Evolutionary conservation across 2,888 invertebrate species (phyloP).

Genomic region (Netelia fuscicornis): DNA sequence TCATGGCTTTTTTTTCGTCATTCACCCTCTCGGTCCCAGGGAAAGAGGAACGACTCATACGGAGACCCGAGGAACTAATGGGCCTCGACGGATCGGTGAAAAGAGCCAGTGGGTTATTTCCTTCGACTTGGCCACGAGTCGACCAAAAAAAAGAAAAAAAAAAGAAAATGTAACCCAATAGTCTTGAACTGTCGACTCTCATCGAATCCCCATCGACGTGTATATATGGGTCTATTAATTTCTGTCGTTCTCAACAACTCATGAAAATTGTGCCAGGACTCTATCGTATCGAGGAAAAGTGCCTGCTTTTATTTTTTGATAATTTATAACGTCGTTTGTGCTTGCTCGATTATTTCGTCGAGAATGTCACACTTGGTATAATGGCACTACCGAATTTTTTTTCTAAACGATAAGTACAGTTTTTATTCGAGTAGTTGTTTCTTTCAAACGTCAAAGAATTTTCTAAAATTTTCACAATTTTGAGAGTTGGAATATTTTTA

Average conservation of each 20-base stretch:
- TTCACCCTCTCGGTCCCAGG: slow-evolving; percentile 47
- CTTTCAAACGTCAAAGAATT: too few relatives aligned
- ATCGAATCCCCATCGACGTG: slow-evolving; percentile 29
- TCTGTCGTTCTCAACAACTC: slow-evolving; percentile 45
- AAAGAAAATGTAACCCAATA: slow-evolving; percentile 58
- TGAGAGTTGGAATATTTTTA: too few relatives aligned
- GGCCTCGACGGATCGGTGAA: slow-evolving; percentile 66
- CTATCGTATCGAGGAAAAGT: too few relatives aligned
- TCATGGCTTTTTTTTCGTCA: slow-evolving; percentile 61
- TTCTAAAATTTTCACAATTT: too few relatives aligned
- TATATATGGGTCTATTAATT: slow-evolving; percentile 29
- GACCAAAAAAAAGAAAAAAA: slow-evolving; percentile 20
- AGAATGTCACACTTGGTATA: neutral
- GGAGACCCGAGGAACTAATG: slow-evolving; percentile 64
- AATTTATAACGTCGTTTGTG: slow-evolving; percentile 8
- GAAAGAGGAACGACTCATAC: slow-evolving; percentile 35
- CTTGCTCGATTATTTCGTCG: neutral
- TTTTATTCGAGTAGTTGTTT: too few relatives aligned
- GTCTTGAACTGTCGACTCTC: slow-evolving; percentile 52
- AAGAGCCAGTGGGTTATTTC: slow-evolving; percentile 47
- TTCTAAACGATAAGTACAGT: too few relatives aligned
- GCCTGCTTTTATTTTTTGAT: slow-evolving; percentile 13
- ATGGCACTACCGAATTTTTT: slow-evolving; percentile 25
- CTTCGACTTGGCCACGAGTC: slow-evolving; percentile 43
- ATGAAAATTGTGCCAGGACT: slow-evolving; percentile 2